Base-by-base conservation (phyloP, 2,113 vertebrate genomes). In the Chamaetylas fuelleborni region DNA sequence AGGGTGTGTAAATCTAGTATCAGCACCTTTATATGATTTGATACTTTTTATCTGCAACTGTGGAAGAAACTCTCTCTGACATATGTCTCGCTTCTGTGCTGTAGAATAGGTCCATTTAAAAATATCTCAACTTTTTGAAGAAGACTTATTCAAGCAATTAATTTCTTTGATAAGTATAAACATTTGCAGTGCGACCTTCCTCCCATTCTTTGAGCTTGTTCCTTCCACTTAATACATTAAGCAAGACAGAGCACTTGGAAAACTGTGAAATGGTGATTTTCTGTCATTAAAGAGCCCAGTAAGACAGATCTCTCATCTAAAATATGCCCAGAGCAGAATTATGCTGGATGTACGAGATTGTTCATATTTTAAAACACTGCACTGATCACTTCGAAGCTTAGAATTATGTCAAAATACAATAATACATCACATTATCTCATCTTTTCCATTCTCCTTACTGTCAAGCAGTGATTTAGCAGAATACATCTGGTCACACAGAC, bases 231-330 rank as follows among this genome's bases (percentile, higher is more conserved):
- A 90, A 64, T 62, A 88, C 42, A 28, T 91, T 88, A 92, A 95
- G 66, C 65, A 74, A 91, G 86, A 77, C 61, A 93, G 16, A 90
- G 62, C 31, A 81, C 80, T 91, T 84, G 48, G n/a, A 85, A 93
- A 92, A 72, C 8, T 40, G 26, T 61, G 70, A 91, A 93, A 91
- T 1, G 14, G 77, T 80, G 88, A 91, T 92, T 93, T 94, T 90
- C 85, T 89, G 60, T 80, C 65, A 80, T 93, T 94, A 89, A 94
- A 81, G 72, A 92, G 42, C 56, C 62, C 56, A 81, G 56, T 65
- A 96, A 94, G 81, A 88, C 60, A 94, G 54, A 85, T 69, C 11
- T 77, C 81, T 81, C 70, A 81, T 92, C 92, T 96, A 94, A 96
- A 95, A 86, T 83, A 86, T 45, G 84, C 67, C 82, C 56, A 95